Base-by-base conservation (phyloP, 2,888 invertebrate genomes). In the Pristionchus fissidentatus region DNA sequence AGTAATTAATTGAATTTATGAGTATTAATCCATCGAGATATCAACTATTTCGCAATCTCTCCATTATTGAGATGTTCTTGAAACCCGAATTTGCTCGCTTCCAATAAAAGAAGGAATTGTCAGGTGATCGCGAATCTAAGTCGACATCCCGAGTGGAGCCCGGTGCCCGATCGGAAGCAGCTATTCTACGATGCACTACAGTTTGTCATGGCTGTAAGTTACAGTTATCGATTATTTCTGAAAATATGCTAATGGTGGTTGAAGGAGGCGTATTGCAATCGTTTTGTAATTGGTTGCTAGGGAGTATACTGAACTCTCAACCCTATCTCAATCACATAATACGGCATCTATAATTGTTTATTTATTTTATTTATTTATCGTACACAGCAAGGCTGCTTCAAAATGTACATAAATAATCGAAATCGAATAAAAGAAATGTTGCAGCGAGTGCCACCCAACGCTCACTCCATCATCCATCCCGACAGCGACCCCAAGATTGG, bases 381-480 rank as follows among this genome's bases (percentile, higher is more conserved):
- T 60, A n/a, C 29, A 10, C n/a, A n/a, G n/a, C n/a, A n/a, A n/a
- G n/a, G n/a, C n/a, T n/a, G n/a, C n/a, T n/a, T n/a, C n/a, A n/a
- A n/a, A n/a, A n/a, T n/a, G n/a, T n/a, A n/a, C n/a, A n/a, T n/a
- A n/a, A 70, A 43, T 70, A 43, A 19, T n/a, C 26, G 38, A 38
- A 38, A 35, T 38, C 29, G 22, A 32, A 35, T 60, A 8, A 3
- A 38, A 35, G 15, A 3, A 13, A 70, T 66, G n/a, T 70, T 70
- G 22, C 2, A 83, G 83, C 26, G 73, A 83, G 73, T 83, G 3
- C 83, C 83, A 19, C 10, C 83, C 1, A 83, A 83, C 35, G 83
- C 83, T 2, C 83, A 83, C 35, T 70, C 83, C 13, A 73, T 83
- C 55, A 52, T 70, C 38, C 83, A 70, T 73, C 83, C 83, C 41